Conservation (phyloP, 2,888 invertebrate genomes). For the Rosalia funebris region DNA sequence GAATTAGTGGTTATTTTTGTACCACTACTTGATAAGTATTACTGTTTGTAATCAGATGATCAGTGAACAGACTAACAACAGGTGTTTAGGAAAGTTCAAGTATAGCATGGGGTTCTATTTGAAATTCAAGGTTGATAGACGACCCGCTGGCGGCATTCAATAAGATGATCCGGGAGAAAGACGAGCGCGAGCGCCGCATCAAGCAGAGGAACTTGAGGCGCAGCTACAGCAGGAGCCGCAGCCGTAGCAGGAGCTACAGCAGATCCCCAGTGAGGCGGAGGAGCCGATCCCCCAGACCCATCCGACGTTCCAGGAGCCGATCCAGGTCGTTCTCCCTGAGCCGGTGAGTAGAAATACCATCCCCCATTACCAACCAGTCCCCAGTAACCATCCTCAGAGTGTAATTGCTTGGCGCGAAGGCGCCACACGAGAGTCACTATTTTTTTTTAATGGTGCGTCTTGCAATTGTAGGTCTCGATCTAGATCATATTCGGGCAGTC, state of each 20-base stretch:
- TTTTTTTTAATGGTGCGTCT: slow-evolving; percentile 24
- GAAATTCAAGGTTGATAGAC: slow-evolving; percentile 82
- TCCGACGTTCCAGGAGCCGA: slow-evolving; percentile 55
- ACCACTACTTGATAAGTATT: too few species aligned
- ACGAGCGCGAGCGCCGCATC: slow-evolving; percentile 73
- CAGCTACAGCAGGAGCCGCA: slow-evolving; percentile 66
- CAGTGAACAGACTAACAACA: too few species aligned
- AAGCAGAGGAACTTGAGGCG: slow-evolving; percentile 70
- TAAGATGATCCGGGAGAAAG: slow-evolving; percentile 86
- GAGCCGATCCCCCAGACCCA: slow-evolving; percentile 58
- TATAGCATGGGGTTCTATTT: too few species aligned
- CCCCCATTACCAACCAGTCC: too few species aligned
- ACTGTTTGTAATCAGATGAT: too few species aligned
- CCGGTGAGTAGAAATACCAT: slow-evolving; percentile 62
- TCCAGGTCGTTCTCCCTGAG: slow-evolving; percentile 68
- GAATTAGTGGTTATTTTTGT: too few species aligned
- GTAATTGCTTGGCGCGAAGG: too few species aligned
- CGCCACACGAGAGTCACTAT: too few species aligned
- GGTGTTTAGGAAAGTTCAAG: too few species aligned
- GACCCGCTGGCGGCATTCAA: slow-evolving; percentile 90
- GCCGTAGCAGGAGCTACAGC: slow-evolving; percentile 63
- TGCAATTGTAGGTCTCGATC: slow-evolving; percentile 71
- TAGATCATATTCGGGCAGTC: slow-evolving; percentile 70
- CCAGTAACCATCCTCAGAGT: too few species aligned
- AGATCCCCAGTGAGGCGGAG: slow-evolving; percentile 63